These are phyloP conservation scores for Acipenser ruthenus DNA, from an alignment of 2,797 vertebrate genomes.

Conservation along the genomic window DNA sequence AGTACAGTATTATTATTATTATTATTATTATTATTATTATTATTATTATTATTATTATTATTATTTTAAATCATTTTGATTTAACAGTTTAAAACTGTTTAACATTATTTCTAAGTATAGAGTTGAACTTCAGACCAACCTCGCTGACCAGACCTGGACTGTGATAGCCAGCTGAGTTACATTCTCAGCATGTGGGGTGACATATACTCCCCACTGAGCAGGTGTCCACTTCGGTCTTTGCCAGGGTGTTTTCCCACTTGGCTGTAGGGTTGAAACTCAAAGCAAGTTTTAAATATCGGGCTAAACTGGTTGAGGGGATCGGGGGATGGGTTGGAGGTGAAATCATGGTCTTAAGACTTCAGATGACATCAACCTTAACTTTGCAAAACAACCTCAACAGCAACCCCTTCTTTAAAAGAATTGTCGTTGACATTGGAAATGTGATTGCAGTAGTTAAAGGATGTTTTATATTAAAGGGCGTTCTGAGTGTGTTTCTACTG, in stretches of 20 bases:
- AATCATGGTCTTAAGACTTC: too few species aligned
- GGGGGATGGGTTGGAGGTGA: constrained; percentile 33
- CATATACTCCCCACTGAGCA: constrained; percentile 24
- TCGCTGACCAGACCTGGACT: constrained; percentile 5
- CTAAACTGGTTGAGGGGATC: constrained; percentile 28
- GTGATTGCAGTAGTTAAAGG: too few species aligned
- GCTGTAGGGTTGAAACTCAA: constrained; percentile 17
- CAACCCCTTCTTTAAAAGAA: too few species aligned
- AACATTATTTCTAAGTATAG: background rate
- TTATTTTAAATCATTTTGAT: background rate
- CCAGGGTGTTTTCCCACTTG: constrained; percentile 48
- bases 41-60: background rate
- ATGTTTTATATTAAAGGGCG: too few species aligned
- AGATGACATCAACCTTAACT: too few species aligned
- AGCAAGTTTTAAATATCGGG: constrained; percentile 43
- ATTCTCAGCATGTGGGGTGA: background rate
- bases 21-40: background rate
- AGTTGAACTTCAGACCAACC: background rate
- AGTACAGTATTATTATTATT: background rate
- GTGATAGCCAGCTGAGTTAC: background rate
- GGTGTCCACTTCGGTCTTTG: constrained; percentile 40
- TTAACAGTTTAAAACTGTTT: too few species aligned
- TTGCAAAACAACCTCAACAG: too few species aligned
- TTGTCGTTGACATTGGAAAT: too few species aligned
- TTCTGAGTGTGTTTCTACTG: too few species aligned